Conservation (phyloP, 2,797 vertebrate genomes). For the Clarias platycephalus region DNA sequence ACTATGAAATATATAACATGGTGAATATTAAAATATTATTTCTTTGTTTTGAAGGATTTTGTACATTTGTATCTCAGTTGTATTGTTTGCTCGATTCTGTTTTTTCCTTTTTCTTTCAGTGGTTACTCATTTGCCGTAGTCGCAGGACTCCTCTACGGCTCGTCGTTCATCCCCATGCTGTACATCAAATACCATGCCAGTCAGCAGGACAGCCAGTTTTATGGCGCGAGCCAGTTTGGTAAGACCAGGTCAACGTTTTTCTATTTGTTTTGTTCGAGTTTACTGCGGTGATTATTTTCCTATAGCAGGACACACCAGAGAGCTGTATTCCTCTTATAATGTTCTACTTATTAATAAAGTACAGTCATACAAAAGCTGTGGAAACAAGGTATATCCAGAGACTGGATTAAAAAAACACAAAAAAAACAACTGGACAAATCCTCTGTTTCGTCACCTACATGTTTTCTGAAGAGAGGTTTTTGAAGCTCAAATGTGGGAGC, state of each 20-base stretch:
- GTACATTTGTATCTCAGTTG: neutral
- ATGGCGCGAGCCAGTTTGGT: constrained; percentile 83
- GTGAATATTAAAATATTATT: neutral
- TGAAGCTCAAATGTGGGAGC: too few species aligned
- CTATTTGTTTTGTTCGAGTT: neutral
- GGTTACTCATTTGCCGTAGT: constrained; percentile 75
- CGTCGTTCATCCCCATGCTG: constrained; percentile 81
- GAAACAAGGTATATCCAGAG: neutral
- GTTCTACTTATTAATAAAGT: neutral
- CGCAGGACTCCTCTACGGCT: constrained; percentile 80
- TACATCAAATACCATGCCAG: constrained; percentile 83
- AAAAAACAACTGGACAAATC: too few species aligned
- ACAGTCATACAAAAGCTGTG: neutral
- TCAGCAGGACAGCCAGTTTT: constrained; percentile 70
- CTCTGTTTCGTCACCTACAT: too few species aligned
- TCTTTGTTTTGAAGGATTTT: too few species aligned
- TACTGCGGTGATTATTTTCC: neutral
- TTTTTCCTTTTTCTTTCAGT: constrained; percentile 59
- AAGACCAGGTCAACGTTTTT: constrained; percentile 13
- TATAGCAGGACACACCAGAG: neutral
- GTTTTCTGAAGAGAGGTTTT: too few species aligned
- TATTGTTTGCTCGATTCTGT: neutral
- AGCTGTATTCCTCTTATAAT: neutral
- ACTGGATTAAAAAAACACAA: too few species aligned
- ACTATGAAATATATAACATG: neutral